phyloP scores from a whole-genome alignment of 2,888 invertebrate species.

The Cenopis cana region DNA sequence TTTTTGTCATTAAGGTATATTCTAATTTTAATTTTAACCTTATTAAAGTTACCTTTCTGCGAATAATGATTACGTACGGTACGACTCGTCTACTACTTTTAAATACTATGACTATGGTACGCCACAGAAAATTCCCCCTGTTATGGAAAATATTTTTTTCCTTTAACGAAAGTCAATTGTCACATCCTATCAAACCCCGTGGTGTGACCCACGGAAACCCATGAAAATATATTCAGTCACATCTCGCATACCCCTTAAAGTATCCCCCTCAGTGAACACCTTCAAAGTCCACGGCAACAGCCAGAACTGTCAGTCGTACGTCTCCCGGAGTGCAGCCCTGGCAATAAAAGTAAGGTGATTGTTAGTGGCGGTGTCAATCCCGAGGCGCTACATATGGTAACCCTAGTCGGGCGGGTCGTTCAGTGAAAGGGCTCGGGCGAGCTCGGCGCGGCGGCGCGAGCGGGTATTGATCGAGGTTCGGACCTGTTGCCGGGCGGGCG shows the following conservation, averaged over 20 bases:
- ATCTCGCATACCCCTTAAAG: not conserved
- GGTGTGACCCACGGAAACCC: not conserved
- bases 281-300: not conserved
- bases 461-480: slow-evolving; percentile 77
- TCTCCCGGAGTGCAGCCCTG: slow-evolving; percentile 23
- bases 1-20: not conserved
- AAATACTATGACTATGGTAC: not conserved
- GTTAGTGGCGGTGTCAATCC: slow-evolving; percentile 44
- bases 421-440: slow-evolving; percentile 53
- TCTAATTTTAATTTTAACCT: slow-evolving; percentile 6
- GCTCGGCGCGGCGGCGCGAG: slow-evolving; percentile 58
- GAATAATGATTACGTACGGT: no score
- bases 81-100: no score
- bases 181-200: not conserved
- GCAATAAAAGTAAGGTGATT: slow-evolving; percentile 37
- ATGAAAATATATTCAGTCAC: not conserved
- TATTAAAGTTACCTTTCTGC: not conserved
- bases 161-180: not conserved
- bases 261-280: not conserved
- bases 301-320: slow-evolving; percentile 9
- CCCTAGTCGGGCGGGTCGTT: slow-evolving; percentile 46
- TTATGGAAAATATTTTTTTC: not conserved
- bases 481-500: slow-evolving; percentile 82
- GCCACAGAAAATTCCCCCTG: no score
- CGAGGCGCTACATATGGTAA: slow-evolving; percentile 44